Evolutionary conservation across 2,113 vertebrate species (phyloP).

Genomic region (Ceyx margarethae): DNA sequence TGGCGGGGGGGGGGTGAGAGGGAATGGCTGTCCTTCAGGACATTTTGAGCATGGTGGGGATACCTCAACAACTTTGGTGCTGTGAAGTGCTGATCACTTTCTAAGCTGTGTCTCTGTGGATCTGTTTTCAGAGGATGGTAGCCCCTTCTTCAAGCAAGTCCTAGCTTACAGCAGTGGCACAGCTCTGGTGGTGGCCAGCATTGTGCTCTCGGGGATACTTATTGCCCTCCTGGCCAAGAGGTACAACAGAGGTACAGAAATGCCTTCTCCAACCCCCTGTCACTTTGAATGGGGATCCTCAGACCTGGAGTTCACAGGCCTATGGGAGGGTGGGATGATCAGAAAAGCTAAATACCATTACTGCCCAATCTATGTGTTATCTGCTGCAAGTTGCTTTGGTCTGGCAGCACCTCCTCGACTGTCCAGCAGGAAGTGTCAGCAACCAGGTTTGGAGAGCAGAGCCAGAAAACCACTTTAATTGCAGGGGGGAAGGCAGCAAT

Average conservation of each 20-base stretch:
- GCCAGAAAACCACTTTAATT: neutral
- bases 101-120: neutral
- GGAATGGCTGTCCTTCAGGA: neutral
- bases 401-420: neutral
- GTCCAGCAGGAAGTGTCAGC: neutral
- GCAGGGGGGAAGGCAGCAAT: neutral
- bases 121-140: conserved; percentile 30
- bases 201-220: neutral
- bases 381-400: neutral
- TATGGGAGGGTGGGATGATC: neutral
- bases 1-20: rapidly evolving
- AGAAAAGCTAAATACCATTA: neutral
- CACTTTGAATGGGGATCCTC: neutral
- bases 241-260: conserved; percentile 46
- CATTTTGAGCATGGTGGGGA: neutral
- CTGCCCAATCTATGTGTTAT: neutral
- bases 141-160: conserved; percentile 32
- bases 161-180: conserved; percentile 33
- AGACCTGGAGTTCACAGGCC: neutral
- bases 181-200: neutral
- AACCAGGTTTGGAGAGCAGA: neutral
- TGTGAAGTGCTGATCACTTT: neutral
- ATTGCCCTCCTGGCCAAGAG: conserved; percentile 37
- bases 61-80: neutral
- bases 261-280: rapidly evolving